Base-by-base conservation (phyloP, 2,888 invertebrate species). In the Hipparchia sbordonii region DNA sequence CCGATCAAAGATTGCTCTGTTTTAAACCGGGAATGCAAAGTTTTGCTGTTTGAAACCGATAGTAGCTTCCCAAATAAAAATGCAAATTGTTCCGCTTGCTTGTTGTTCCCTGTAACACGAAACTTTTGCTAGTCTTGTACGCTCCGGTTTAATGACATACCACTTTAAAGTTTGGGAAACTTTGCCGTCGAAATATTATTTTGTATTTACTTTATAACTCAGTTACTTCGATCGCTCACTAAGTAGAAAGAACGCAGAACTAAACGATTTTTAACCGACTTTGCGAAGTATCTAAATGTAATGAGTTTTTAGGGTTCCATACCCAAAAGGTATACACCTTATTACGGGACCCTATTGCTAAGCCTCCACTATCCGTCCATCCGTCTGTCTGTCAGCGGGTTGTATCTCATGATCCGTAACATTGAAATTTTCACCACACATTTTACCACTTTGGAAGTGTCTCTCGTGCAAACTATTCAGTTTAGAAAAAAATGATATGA, bases 1-100 rank as follows among this genome's bases (percentile, higher is more conserved):
- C 87, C 89, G 89, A 90, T 91, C 91, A 90, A 87, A 90, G 87
- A 90, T 89, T 89, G 87, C 81, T 86, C 86, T 86, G 85, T 87
- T 89, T 87, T 82, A 85, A 86, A 89, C 87, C 81, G 79, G 84
- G 85, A 86, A 87, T 83, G 83, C 84, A 85, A 89, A 88, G 84
- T 89, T 89, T 86, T 85, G 87, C 85, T 86, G 85, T 87, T 83
- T 79, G 84, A 84, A 82, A 83, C 81, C 82, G 85, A 87, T 86
- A 86, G 83, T 81, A 84, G 86, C 83, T 85, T 85, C 83, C 82
- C 80, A 84, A 88, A 90, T 88, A 89, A 89, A 89, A 89, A 89
- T 90, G 87, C 85, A 89, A 90, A 90, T 89, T 86, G 87, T 87
- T 85, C 82, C 84, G 83, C 83, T 85, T 82, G 81, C 80, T 79